phyloP scores from a whole-genome alignment of 2,113 vertebrate species.

The Python bivittatus region DNA sequence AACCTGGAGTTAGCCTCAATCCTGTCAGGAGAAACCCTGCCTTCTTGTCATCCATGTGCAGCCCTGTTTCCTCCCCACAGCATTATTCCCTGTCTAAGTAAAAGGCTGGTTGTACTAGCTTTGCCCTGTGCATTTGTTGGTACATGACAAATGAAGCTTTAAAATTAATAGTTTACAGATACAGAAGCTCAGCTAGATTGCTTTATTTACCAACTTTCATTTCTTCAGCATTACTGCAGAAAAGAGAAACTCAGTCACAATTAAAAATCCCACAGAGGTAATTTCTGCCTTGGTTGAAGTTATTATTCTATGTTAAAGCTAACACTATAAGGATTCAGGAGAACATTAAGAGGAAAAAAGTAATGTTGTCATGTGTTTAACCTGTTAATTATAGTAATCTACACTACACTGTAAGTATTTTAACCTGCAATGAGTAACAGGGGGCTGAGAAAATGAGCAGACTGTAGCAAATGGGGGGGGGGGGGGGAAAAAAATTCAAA shows the following conservation, averaged over 20 bases:
- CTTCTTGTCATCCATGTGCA: background rate
- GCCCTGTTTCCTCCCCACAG: background rate
- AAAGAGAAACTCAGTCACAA: constrained; percentile 58
- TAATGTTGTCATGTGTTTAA: constrained; percentile 64
- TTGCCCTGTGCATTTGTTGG: background rate
- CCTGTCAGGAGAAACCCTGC: background rate
- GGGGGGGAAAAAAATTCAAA: constrained; percentile 53
- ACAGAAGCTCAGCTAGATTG: constrained; percentile 49
- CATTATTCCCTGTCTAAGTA: background rate
- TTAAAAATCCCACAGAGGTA: constrained; percentile 46
- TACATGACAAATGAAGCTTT: constrained; percentile 30
- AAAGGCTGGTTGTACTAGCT: constrained; percentile 14
- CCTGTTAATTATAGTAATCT: constrained; percentile 66
- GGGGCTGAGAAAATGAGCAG: constrained; percentile 62
- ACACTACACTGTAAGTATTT: constrained; percentile 58
- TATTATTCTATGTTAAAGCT: constrained; percentile 49
- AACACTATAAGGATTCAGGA: constrained; percentile 53
- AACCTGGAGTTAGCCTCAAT: background rate
- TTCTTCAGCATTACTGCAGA: constrained; percentile 65
- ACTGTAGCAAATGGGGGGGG: constrained; percentile 42
- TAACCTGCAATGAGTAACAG: constrained; percentile 60
- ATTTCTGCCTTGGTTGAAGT: constrained; percentile 59
- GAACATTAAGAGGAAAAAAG: constrained; percentile 62
- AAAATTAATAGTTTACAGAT: constrained; percentile 54
- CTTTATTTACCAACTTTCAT: constrained; percentile 66